Percentiles rank a stretch among this genome's conserved stretches.
Evolutionary conservation across 2,113 vertebrate species (phyloP).

Genomic region (Xyrauchen texanus): DNA sequence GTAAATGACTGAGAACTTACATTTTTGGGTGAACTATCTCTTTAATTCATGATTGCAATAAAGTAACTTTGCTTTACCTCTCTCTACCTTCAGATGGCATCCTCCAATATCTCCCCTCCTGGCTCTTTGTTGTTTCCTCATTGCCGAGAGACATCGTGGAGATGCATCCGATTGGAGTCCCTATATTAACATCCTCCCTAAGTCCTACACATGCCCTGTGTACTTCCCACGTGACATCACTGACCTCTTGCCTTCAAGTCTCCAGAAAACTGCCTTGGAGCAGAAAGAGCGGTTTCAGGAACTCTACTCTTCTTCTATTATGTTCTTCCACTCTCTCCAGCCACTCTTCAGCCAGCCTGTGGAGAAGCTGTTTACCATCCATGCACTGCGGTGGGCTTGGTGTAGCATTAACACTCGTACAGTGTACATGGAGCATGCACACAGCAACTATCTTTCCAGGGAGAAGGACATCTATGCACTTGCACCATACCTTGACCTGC

Average conservation of each 20-base stretch:
- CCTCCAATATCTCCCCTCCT: conserved; percentile 78
- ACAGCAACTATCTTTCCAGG: conserved; percentile 75
- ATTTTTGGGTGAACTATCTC: too few relatives aligned
- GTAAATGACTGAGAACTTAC: too few relatives aligned
- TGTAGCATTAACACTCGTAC: conserved; percentile 92
- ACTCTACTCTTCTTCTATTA: conserved; percentile 70
- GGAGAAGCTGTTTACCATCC: conserved; percentile 76
- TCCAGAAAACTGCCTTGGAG: conserved; percentile 72
- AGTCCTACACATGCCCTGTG: conserved; percentile 81
- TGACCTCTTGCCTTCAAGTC: conserved; percentile 71
- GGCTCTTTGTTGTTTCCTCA: conserved; percentile 86
- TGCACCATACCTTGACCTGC: conserved; percentile 90
- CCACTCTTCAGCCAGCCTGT: conserved; percentile 76
- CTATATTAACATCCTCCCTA: conserved; percentile 84
- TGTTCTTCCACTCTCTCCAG: conserved; percentile 84
- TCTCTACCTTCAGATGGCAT: conserved; percentile 65
- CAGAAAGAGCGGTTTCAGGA: conserved; percentile 74
- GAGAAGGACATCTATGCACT: conserved; percentile 83
- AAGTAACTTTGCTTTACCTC: not conserved
- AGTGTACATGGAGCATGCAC: conserved; percentile 80
- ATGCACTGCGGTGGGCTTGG: conserved; percentile 91
- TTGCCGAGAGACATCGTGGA: conserved; percentile 81
- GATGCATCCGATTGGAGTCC: conserved; percentile 83
- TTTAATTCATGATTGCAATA: too few relatives aligned
- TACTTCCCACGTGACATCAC: conserved; percentile 73